A percentile compares a stretch with the other conserved stretches of the same genome.
These are phyloP conservation scores for Drosophila prostipennis DNA, from an alignment of 2,888 invertebrate genomes.

Conservation along the genomic window DNA sequence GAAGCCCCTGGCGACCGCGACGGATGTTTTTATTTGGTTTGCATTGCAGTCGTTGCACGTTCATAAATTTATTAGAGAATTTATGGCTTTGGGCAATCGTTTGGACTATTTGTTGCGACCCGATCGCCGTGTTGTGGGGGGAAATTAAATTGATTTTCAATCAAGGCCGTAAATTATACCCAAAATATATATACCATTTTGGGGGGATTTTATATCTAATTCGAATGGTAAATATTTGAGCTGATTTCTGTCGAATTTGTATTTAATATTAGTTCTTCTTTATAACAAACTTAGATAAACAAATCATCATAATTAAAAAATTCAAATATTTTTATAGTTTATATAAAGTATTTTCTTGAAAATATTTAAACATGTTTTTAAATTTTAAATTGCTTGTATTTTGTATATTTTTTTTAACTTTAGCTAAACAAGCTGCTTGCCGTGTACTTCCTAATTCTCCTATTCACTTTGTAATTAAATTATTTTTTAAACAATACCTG, in stretches of 20 bases:
- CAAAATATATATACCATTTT: slow-evolving; percentile 33
- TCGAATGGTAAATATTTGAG: slow-evolving; percentile 8
- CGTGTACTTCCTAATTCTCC: too few relatives aligned
- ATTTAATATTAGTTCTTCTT: too few relatives aligned
- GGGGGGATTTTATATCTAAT: not conserved
- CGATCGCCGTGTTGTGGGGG: not conserved
- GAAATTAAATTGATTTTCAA: slow-evolving; percentile 63
- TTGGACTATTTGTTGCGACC: slow-evolving; percentile 22
- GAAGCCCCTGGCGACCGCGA: slow-evolving; percentile 13
- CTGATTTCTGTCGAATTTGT: not conserved
- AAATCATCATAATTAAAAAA: too few relatives aligned
- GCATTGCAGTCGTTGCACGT: slow-evolving; percentile 33
- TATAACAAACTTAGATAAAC: too few relatives aligned
- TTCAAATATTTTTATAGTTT: too few relatives aligned
- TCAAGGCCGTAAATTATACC: slow-evolving; percentile 65
- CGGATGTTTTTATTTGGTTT: slow-evolving; percentile 65
- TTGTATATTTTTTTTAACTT: too few relatives aligned
- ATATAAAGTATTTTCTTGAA: too few relatives aligned
- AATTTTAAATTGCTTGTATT: too few relatives aligned
- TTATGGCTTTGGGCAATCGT: slow-evolving; percentile 63
- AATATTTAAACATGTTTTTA: too few relatives aligned
- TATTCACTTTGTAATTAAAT: not conserved
- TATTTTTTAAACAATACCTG: slow-evolving; percentile 11
- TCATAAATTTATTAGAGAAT: slow-evolving; percentile 63
- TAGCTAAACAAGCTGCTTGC: not conserved